phyloP scores from a whole-genome alignment of 2,888 invertebrate species.

The Scaptomyza reducta region DNA sequence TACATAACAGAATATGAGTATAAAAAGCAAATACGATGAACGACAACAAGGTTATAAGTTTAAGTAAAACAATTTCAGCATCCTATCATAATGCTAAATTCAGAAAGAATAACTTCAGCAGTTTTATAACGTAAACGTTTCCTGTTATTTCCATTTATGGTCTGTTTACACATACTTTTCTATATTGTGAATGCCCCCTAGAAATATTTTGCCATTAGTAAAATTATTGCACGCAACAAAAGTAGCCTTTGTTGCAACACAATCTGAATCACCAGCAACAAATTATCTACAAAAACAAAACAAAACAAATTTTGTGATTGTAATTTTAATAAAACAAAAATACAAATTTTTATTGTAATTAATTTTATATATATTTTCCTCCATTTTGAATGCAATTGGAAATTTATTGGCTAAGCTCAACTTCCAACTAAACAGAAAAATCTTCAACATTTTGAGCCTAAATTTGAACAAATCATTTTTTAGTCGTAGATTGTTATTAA shows the following conservation, averaged over 20 bases:
- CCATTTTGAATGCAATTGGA: conserved; percentile 40
- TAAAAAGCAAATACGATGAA: conserved; percentile 53
- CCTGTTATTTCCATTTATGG: conserved; percentile 39
- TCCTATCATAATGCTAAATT: conserved; percentile 66
- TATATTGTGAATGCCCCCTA: conserved; percentile 60
- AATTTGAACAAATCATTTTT: conserved; percentile 41
- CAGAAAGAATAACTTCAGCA: conserved; percentile 45
- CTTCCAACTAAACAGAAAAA: conserved; percentile 8
- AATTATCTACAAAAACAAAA: conserved; percentile 43
- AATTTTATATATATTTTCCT: conserved; percentile 45
- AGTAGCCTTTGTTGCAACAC: conserved; percentile 44
- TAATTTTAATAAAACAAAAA: conserved; percentile 73
- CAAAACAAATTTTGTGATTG: conserved; percentile 71
- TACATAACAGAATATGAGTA: conserved; percentile 50
- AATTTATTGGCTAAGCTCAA: conserved; percentile 33
- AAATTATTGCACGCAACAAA: conserved; percentile 68
- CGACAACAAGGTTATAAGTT: conserved; percentile 46
- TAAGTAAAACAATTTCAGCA: conserved; percentile 75
- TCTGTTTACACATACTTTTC: conserved; percentile 34
- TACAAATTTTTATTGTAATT: conserved; percentile 67
- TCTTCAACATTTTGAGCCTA: conserved; percentile 34
- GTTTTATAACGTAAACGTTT: conserved; percentile 44
- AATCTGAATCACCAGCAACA: conserved; percentile 48
- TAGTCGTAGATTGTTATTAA: conserved; percentile 54
- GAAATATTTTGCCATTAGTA: conserved; percentile 69